Base-by-base conservation (phyloP, 2,113 vertebrate genomes). In the Gulo gulo region DNA sequence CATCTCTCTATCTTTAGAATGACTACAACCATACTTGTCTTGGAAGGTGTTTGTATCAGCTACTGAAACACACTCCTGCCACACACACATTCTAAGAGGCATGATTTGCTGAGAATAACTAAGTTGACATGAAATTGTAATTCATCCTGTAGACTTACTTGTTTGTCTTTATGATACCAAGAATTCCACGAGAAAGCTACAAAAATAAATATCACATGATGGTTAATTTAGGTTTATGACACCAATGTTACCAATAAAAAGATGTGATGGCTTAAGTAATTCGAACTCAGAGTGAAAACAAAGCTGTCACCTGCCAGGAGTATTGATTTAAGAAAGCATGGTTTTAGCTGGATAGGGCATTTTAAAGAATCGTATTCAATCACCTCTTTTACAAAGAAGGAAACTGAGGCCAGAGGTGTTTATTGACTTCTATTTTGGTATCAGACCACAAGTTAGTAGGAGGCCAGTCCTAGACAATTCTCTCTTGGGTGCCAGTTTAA, bases 141-240 rank as follows among this genome's bases (percentile, higher is more conserved):
- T 89, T 89, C 21, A 36, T 92, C 26, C 73, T 45, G 13, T 92
- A 59, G 73, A 36, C 87, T 3, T 36, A 86, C 89, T 74, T 80
- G 21, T 95, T 76, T 97, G 47, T 78, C 21, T 94, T 94, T 65
- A 67, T 88, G 87, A 50, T 82, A 57, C 47, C 45, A 94, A 59
- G 29, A 92, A 71, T 92, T 89, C 52, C 52, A 74, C 21, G 69
- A 96, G 69, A 87, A 96, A 94, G 39, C 45, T 95, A 29, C 12
- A 96, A 83, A 97, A 91, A 42, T 79, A 69, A 86, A 69, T 85
- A 88, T 59, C 71, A 69, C 13, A 36, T 71, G 55, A 87, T 26
- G 78, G 76, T 85, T 94, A 93, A 90, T 88, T 94, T 74, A 79
- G 39, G 15, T 63, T 88, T 76, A 42, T 91, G 63, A 85, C 61